A percentile compares a stretch with the other conserved stretches of the same genome.
phyloP scores from a whole-genome alignment of 2,888 invertebrate genomes.

The Agonopterix subpropinquella region DNA sequence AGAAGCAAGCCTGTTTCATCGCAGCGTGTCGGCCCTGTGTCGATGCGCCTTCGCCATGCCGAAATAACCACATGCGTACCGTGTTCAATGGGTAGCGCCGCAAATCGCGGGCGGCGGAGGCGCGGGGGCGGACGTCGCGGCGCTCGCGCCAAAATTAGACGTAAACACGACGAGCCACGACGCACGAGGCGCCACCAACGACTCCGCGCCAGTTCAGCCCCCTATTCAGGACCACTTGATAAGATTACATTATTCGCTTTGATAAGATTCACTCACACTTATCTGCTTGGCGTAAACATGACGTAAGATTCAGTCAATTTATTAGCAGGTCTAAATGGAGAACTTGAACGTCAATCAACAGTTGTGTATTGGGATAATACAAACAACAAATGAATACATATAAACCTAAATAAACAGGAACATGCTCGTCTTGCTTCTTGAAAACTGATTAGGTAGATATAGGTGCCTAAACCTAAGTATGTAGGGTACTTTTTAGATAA shows the following conservation, averaged over 20 bases:
- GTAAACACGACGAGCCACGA: slow-evolving; percentile 58
- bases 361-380: neutral
- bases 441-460: no score
- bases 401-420: no score
- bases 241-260: slow-evolving; percentile 2
- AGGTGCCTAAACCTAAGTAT: no score
- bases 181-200: slow-evolving; percentile 57
- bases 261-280: neutral
- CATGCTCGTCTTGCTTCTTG: no score
- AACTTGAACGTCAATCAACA: neutral
- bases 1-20: slow-evolving; percentile 13
- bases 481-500: no score
- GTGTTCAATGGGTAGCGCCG: slow-evolving; percentile 62
- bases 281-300: neutral
- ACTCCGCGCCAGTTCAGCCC: slow-evolving; percentile 11
- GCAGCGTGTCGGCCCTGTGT: slow-evolving; percentile 10
- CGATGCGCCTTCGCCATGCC: slow-evolving; percentile 51
- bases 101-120: slow-evolving; percentile 30
- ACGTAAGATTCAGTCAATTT: neutral
- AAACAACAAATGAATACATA: neutral
- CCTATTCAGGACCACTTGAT: slow-evolving; percentile 9
- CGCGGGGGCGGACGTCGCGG: slow-evolving; percentile 57
- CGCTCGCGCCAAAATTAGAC: slow-evolving; percentile 75
- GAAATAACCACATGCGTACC: slow-evolving; percentile 64
- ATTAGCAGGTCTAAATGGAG: no score